A percentile compares a stretch with the other conserved stretches of the same genome.
Evolutionary conservation across 2,113 vertebrate species (phyloP).

Genomic region (Ranitomeya variabilis): DNA sequence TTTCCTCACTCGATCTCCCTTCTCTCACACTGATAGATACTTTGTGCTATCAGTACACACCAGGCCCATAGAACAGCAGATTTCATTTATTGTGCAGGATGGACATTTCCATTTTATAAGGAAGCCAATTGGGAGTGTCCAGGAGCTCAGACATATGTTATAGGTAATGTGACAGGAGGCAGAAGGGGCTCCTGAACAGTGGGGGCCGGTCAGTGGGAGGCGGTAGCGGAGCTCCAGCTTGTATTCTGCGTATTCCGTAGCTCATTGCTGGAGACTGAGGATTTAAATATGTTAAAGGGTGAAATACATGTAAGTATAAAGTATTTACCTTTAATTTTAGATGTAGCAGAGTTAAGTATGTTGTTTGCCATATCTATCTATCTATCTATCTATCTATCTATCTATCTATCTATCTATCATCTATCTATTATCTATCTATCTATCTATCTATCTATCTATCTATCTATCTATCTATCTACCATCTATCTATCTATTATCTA

Average conservation of each 20-base stretch:
- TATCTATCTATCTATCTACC: no score
- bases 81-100: not conserved
- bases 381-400: no score
- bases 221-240: not conserved
- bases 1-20: not conserved
- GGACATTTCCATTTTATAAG: not conserved
- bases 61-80: not conserved
- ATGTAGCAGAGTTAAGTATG: not conserved
- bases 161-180: constrained; percentile 1
- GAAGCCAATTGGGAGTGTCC: not conserved
- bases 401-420: no score
- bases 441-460: no score
- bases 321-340: not conserved
- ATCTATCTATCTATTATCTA: no score
- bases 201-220: not conserved
- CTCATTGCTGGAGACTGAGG: not conserved
- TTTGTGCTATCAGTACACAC: not conserved
- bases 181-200: not conserved
- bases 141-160: not conserved
- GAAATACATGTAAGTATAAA: not conserved
- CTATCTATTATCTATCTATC: no score
- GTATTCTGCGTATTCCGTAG: not conserved
- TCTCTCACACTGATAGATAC: not conserved
- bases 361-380: not conserved
- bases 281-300: not conserved